Evolutionary conservation across 2,888 invertebrate species (phyloP), one percentile per base, ranked within the genome.

Genomic region (Chaetoderma sp.): DNA sequence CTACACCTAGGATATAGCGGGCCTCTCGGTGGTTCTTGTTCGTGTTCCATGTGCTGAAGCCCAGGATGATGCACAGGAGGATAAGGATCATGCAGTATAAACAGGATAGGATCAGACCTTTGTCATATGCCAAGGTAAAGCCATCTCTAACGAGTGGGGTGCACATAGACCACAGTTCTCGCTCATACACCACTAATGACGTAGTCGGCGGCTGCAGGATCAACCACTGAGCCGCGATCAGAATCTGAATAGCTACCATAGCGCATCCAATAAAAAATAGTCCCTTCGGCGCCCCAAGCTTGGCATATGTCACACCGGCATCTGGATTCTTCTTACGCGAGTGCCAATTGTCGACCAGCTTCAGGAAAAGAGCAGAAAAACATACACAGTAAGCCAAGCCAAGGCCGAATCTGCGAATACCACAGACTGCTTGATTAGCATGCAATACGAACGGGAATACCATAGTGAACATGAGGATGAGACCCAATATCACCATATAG

Each of bases 181-280:
- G 73, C 56, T 78, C 77, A 65, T 81, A 81, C 25, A 79, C 71
- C 16, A 81, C 75, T n/a, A 72, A 65, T 25, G 61, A 68, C 45
- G 74, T 62, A 0, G 57, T 68, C 0, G 88, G 86, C 0, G 81
- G 81, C 45, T 81, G 80, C 4, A 88, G 74, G 44, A 87, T 82
- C 21, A 88, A 77, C 88, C 88, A 88, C 45, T 87, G 86, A 2
- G 83, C 78, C 21, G 83, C 83, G 27, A 88, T 80, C 50, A 86
- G 80, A 23, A 85, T 80, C 76, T 88, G 88, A 8, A 88, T 83
- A 10, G 83, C 63, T 1, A 81, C 76, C 5, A 88, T 70, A 32
- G 83, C 75, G 2, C 83, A 49, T 0, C 85, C 80, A 13, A 86
- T 77, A 44, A 84, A 76, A 60, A 87, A 78, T 3, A 88, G 78